Base-by-base conservation (phyloP, 2,888 invertebrate genomes). In the Heliothis peltigera region DNA sequence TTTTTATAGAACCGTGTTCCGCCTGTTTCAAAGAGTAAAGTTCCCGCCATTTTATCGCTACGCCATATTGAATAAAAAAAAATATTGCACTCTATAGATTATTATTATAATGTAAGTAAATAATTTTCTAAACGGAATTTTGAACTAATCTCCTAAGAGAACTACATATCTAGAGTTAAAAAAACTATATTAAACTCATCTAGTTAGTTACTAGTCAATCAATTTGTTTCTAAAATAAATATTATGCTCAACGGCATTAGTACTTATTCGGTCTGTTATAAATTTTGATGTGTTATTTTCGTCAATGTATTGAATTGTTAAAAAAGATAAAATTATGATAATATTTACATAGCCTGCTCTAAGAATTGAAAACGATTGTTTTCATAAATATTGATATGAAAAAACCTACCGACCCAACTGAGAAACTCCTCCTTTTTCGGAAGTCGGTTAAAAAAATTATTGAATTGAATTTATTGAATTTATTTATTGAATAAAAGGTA, bases 151-250 rank as follows among this genome's bases (percentile, higher is more conserved):
- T 75, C 66, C 44, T 59, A 49, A 39, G 52, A 66, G 56, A 81
- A 64, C 75, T 57, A 75, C 77, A 80, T 85, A 84, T 82, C 81
- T 82, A 75, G 62, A 74, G 54, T 44, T 79, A 71, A 70, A 71
- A 70, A 69, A 74, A 48, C 60, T 55, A 56, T 70, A 52, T 75
- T 39, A 22, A 64, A 60, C 49, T 71, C 74, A 53, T 79, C 73
- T 84, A 83, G 77, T 81, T 78, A 43, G 56, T 66, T 64, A 77
- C 84, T 85, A 85, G 85, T 85, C 85, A 84, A 77, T 71, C 51
- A 60, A 60, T 73, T 72, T 59, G 56, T 48, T 61, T 39, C 39
- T 54, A 48, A 69, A 69, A 10, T 47, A 53, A 73, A 74, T 2
- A 46, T 61, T 28, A 74, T 75, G 82, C 79, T 82, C 76, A 80